phyloP scores from a whole-genome alignment of 2,888 invertebrate genomes.

The Lissonota sp. region DNA sequence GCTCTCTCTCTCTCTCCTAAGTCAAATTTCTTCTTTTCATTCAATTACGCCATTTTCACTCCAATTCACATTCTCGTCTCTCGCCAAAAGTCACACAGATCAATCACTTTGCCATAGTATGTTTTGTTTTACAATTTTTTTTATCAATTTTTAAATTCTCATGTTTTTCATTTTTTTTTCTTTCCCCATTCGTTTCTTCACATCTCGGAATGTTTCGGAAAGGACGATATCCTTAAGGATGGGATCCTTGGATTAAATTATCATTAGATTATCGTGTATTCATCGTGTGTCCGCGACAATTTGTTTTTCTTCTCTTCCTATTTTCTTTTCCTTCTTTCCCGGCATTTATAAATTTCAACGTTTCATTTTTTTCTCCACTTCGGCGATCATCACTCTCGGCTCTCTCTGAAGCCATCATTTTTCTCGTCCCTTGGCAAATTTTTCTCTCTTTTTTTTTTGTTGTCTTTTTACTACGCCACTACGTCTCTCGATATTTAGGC shows the following conservation, averaged over 20 bases:
- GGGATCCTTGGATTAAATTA: no score
- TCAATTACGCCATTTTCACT: neutral
- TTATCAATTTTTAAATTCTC: slow-evolving; percentile 13
- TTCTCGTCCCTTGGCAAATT: neutral
- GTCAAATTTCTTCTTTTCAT: neutral
- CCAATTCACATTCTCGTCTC: slow-evolving; percentile 1
- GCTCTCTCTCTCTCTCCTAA: neutral
- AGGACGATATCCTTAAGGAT: no score
- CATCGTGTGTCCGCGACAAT: slow-evolving; percentile 3
- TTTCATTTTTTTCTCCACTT: slow-evolving; percentile 23
- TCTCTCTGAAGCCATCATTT: neutral
- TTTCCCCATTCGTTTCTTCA: slow-evolving; percentile 14
- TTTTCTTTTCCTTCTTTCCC: neutral
- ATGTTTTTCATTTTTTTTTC: slow-evolving; percentile 13
- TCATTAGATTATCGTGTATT: no score
- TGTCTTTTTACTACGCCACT: slow-evolving; percentile 34
- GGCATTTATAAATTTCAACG: neutral
- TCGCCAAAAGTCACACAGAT: slow-evolving; percentile 17
- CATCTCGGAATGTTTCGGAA: no score
- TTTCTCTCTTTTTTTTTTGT: slow-evolving; percentile 4
- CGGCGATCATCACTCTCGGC: slow-evolving; percentile 25
- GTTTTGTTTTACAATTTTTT: slow-evolving; percentile 15
- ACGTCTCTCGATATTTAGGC: slow-evolving; percentile 65
- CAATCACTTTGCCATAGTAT: no score
- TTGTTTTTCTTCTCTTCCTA: neutral